These are phyloP conservation scores for Apolygus lucorum DNA, from an alignment of 1,140 invertebrate species.

Conservation along the genomic window DNA sequence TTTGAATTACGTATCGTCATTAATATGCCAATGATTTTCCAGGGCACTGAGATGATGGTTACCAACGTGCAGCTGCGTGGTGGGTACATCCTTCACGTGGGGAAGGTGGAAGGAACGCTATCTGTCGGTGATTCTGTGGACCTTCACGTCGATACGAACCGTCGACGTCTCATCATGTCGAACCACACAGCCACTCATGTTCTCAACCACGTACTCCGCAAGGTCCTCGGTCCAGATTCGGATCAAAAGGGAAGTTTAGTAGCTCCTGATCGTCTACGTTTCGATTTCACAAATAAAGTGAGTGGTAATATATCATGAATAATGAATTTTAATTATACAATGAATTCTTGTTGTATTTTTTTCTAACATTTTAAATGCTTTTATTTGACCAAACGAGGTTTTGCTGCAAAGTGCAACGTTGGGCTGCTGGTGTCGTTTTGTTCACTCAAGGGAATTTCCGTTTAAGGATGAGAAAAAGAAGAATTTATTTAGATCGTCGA, in stretches of 20 bases:
- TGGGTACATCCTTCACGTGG: conserved; percentile 92
- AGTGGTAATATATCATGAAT: too few species aligned
- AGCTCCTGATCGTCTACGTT: conserved; percentile 88
- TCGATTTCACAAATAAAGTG: conserved; percentile 94
- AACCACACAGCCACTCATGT: conserved; percentile 99
- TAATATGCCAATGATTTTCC: neutral
- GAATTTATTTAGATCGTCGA: too few species aligned
- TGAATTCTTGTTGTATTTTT: too few species aligned
- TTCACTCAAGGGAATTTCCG: too few species aligned
- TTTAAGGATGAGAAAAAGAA: too few species aligned
- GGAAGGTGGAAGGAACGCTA: conserved; percentile 74
- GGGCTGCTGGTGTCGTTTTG: too few species aligned
- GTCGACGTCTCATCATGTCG: conserved; percentile 86
- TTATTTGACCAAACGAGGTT: too few species aligned
- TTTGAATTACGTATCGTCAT: too few species aligned
- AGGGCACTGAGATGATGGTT: conserved; percentile 47
- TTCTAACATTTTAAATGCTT: too few species aligned
- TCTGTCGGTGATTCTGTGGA: conserved; percentile 78
- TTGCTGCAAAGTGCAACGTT: too few species aligned
- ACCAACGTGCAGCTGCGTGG: conserved; percentile 93
- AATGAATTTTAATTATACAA: too few species aligned
- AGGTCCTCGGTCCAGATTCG: conserved; percentile 78
- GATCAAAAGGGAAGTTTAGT: conserved; percentile 98
- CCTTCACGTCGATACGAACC: conserved; percentile 71
- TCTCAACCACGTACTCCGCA: conserved; percentile 86